These are phyloP conservation scores for Syngnathus typhle DNA, from an alignment of 2,113 vertebrate genomes.

Conservation along the genomic window DNA sequence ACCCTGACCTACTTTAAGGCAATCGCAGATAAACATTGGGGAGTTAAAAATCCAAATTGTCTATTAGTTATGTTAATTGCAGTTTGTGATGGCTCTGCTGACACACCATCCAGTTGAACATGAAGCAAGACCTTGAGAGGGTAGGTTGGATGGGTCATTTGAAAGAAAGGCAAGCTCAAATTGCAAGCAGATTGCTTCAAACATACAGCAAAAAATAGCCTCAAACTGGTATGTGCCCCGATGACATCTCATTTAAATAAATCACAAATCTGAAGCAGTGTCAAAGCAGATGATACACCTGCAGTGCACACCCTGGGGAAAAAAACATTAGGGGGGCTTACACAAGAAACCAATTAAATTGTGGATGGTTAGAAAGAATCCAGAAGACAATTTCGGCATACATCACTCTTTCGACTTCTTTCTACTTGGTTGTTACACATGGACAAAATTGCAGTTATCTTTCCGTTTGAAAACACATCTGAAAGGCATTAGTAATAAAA, in stretches of 20 bases:
- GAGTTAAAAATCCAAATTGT: slow-evolving; percentile 30
- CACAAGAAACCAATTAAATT: too few species aligned
- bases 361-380: too few species aligned
- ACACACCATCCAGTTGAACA: slow-evolving; percentile 48
- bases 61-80: slow-evolving; percentile 26
- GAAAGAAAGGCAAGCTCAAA: slow-evolving; percentile 51
- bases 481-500: too few species aligned
- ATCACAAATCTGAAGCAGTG: slow-evolving; percentile 11
- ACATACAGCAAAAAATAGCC: slow-evolving; percentile 49
- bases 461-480: too few species aligned
- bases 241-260: slow-evolving; percentile 53
- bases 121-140: slow-evolving; percentile 44
- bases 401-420: too few species aligned
- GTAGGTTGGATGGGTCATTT: slow-evolving; percentile 39
- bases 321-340: too few species aligned
- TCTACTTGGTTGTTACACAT: too few species aligned
- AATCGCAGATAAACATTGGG: slow-evolving; percentile 35
- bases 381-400: too few species aligned
- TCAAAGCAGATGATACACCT: too few species aligned
- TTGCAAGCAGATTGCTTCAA: slow-evolving; percentile 45
- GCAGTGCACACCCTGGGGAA: too few species aligned
- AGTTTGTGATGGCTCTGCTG: slow-evolving; percentile 38
- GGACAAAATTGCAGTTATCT: too few species aligned
- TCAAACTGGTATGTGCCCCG: slow-evolving; percentile 20
- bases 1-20: slow-evolving; percentile 2